These are phyloP conservation scores for Dendronephthya gigantea DNA, from an alignment of 64 coral and sea anemone genomes.

Conservation along the genomic window DNA sequence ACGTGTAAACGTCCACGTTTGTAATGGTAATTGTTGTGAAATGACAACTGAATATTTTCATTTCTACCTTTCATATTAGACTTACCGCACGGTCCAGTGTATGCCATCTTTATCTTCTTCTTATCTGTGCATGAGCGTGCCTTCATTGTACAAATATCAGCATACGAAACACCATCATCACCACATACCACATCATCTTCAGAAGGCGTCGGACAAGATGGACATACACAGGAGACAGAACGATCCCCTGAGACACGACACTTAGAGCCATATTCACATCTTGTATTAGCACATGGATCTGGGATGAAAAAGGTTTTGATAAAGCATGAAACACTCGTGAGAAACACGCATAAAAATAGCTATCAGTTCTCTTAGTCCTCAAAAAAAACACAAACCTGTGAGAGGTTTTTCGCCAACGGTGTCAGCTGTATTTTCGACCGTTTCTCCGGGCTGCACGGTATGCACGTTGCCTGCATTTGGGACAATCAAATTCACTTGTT, in stretches of 20 bases:
- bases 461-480: background rate
- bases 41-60: background rate
- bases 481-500: background rate
- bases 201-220: background rate
- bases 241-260: background rate
- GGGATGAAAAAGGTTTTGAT: background rate
- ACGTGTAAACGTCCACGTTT: background rate
- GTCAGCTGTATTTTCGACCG: background rate
- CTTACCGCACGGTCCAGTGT: constrained; percentile 55
- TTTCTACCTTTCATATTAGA: background rate
- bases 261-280: background rate
- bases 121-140: constrained; percentile 51
- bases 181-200: constrained; percentile 35
- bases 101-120: constrained; percentile 40
- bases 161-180: constrained; percentile 55
- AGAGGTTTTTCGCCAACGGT: background rate
- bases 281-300: constrained; percentile 4
- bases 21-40: background rate
- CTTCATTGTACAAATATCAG: constrained; percentile 47
- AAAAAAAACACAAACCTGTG: background rate
- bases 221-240: background rate
- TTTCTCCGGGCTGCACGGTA: background rate
- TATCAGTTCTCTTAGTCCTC: too few species aligned
- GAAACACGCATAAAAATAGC: too few species aligned
- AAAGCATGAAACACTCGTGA: background rate